These are phyloP conservation scores for Oopsacas minuta DNA, from an alignment of 37 sponge, comb jelly and placozoan genomes.

Conservation along the genomic window DNA sequence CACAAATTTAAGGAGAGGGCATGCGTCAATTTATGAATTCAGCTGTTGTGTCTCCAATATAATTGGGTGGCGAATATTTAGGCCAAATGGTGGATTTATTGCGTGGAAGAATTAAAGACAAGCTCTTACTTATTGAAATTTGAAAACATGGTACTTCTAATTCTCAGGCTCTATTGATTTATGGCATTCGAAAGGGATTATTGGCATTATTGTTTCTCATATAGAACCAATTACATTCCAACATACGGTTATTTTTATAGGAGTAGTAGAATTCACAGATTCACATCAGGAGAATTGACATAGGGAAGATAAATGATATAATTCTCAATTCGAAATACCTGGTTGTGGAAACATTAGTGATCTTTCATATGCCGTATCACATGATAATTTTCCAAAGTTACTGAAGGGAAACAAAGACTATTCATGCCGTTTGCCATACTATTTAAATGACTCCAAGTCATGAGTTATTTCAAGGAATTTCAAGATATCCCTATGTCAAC, in stretches of 20 bases:
- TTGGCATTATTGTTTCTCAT: background rate
- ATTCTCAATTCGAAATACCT: background rate
- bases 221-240: constrained; percentile 12
- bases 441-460: background rate
- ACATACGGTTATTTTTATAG: background rate
- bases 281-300: constrained; percentile 1
- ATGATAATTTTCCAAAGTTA: background rate
- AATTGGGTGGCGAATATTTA: background rate
- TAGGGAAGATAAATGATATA: background rate
- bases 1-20: constrained; percentile 2
- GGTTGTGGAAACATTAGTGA: background rate
- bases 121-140: background rate
- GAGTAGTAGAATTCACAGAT: constrained; percentile 5
- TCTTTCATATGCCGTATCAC: background rate
- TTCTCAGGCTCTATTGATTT: constrained; percentile 11
- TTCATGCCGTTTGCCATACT: background rate
- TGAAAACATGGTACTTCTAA: background rate
- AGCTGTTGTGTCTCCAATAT: background rate
- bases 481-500: background rate
- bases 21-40: constrained; percentile 9
- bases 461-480: background rate
- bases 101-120: background rate
- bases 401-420: background rate
- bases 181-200: constrained; percentile 12
- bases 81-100: background rate